phyloP scores from a whole-genome alignment of 2,113 vertebrate genomes.

The Pseudopipra pipra region DNA sequence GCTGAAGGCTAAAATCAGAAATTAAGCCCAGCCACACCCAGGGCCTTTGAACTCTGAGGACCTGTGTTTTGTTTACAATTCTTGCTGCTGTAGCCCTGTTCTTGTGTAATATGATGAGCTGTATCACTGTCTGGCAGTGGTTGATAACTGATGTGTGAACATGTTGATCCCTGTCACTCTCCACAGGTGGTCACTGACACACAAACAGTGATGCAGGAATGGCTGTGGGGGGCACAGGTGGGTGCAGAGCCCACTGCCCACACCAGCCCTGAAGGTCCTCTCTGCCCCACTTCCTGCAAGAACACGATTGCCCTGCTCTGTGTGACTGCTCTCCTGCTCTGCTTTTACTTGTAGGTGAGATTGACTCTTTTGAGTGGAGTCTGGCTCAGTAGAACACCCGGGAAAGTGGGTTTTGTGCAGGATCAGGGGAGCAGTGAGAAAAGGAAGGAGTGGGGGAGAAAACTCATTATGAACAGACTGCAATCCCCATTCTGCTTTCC shows the following conservation, averaged over 20 bases:
- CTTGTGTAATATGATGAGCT: not conserved
- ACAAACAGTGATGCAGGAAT: not conserved
- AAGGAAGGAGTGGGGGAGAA: not conserved
- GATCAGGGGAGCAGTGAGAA: not conserved
- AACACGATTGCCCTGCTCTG: not conserved
- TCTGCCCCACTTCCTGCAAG: not conserved
- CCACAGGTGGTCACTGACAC: not conserved
- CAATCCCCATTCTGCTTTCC: not conserved
- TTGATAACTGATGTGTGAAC: not conserved
- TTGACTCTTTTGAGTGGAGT: not conserved
- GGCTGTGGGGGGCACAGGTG: too few species aligned
- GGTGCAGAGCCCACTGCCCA: not conserved
- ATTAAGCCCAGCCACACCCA: too few species aligned
- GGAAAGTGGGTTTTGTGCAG: not conserved
- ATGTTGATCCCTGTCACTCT: not conserved
- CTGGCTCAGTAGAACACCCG: not conserved
- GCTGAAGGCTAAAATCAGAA: too few species aligned
- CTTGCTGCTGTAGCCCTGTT: not conserved
- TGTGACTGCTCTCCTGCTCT: not conserved
- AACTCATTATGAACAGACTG: too few species aligned
- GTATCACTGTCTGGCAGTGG: not conserved
- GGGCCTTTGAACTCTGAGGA: not conserved
- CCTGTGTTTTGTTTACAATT: not conserved
- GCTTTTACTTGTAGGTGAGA: not conserved
- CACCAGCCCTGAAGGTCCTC: fast-evolving